Evolutionary conservation across 2,888 invertebrate species (phyloP), one percentile per base, ranked within the genome.

Genomic region (Oxyscelio sp.): DNA sequence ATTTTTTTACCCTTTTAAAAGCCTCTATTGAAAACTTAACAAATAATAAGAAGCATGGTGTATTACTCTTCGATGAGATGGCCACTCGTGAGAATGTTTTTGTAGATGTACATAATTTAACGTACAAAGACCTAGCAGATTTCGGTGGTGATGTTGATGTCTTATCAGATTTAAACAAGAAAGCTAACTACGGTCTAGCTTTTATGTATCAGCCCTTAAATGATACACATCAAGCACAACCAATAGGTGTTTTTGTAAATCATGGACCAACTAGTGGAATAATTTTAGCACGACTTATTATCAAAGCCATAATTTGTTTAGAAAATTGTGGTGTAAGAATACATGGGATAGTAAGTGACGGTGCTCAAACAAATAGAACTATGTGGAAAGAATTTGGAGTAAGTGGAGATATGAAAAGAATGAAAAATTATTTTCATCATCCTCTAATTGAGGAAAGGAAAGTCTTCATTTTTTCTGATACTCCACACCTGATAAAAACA

Each of bases 261-360:
- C 79, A 78, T 54, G 73, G 77, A 13, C 73, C 85, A 6, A 81
- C 79, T 43, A 43, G 65, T 17, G 81, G 81, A 4, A 52, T 58
- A 8, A 54, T 71, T 15, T 66, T 85, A 38, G 71, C 54, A 2
- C 70, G 73, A 24, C 66, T 81, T 4, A 59, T 80, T 17, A 22
- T 85, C 6, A 70, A 66, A 61, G 48, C 40, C 11, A 85, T 85
- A 21, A 59, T 38, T n/a, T 50, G 66, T 15, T 21, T 85, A 40
- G 80, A 73, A 54, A 65, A 66, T 27, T 66, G 71, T 45, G 81
- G 78, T 15, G 71, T 54, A 21, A 40, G 61, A 11, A 74, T 87
- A 6, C 77, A 87, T 54, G 87, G 84, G 4, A 70, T 85, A 34
- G 61, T 87, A 13, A 82, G 80, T 59, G 85, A 88, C 31, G 84